Evolutionary conservation across 1,140 invertebrate species (phyloP), one percentile per base, ranked within the genome.

Genomic region (Drosophila kepulauana): DNA sequence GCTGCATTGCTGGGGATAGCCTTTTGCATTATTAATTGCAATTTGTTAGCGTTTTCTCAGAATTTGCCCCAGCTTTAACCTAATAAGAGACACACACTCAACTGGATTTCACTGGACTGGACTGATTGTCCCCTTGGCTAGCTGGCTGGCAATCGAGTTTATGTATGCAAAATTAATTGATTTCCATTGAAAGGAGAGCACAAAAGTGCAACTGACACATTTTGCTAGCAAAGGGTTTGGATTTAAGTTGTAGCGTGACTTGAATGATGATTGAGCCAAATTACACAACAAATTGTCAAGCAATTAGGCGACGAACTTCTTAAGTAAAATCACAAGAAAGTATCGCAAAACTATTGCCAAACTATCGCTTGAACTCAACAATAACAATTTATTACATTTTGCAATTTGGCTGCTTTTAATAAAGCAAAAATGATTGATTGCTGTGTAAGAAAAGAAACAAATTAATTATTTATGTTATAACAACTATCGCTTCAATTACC

Each of bases 121-220:
- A 62, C 30, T 62, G 59, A 62, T 64, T 38, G 48, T 43, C 48
- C 49, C 35, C 7, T 7, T n/a, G 54, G 49, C 48, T 56, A 54
- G 20, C 20, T 20, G 8, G 35, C 33, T 33, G 6, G 63, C 45
- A 74, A 85, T 49, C 49, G 15, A 65, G 57, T 58, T 80, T 87
- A 82, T 78, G 65, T 82, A 87, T 87, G 84, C 84, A 88, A 80
- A 88, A 87, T 87, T 87, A 87, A 87, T 87, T 88, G 84, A 84
- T 82, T 87, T 87, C 80, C 51, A 82, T 88, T 75, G 73, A 88
- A 87, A 82, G 66, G 33, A 65, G 64, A 43, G 71, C 69, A 56
- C 59, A 49, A 58, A 72, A 33, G 28, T 56, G 72, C 75, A 87
- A 75, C 76, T 88, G 84, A 88, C 84, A 84, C 68, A 78, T 61